phyloP scores from a whole-genome alignment of 1,140 invertebrate species.

The Panagrolaimus sp. region DNA sequence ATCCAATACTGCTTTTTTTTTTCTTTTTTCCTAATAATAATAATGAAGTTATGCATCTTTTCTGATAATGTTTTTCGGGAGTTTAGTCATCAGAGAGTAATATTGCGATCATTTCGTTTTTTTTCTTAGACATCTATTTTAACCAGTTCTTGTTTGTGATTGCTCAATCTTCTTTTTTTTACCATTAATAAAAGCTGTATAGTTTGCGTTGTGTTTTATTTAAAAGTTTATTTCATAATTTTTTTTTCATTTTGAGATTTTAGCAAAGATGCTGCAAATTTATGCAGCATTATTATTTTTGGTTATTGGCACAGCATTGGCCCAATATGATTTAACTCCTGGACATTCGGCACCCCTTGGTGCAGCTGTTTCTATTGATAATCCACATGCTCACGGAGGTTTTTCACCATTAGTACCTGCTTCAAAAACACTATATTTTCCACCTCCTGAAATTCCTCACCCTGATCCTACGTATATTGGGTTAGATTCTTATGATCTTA shows the following conservation, averaged over 20 bases:
- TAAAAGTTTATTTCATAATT: too few species aligned
- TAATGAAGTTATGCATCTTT: too few species aligned
- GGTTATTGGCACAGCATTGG: neutral
- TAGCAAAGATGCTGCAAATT: neutral
- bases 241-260: neutral
- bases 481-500: neutral
- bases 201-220: too few species aligned
- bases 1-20: too few species aligned
- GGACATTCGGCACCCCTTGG: constrained; percentile 1
- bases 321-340: neutral
- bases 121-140: too few species aligned
- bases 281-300: neutral
- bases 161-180: too few species aligned
- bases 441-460: constrained; percentile 1
- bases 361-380: constrained; percentile 7
- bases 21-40: too few species aligned
- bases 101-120: too few species aligned
- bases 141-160: too few species aligned
- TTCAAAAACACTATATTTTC: neutral
- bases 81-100: too few species aligned
- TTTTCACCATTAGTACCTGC: constrained; percentile 4
- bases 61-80: too few species aligned
- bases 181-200: too few species aligned
- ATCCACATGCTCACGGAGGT: neutral
- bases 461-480: neutral